phyloP scores from a whole-genome alignment of 2,797 vertebrate species.

The Heliangelus exortis region DNA sequence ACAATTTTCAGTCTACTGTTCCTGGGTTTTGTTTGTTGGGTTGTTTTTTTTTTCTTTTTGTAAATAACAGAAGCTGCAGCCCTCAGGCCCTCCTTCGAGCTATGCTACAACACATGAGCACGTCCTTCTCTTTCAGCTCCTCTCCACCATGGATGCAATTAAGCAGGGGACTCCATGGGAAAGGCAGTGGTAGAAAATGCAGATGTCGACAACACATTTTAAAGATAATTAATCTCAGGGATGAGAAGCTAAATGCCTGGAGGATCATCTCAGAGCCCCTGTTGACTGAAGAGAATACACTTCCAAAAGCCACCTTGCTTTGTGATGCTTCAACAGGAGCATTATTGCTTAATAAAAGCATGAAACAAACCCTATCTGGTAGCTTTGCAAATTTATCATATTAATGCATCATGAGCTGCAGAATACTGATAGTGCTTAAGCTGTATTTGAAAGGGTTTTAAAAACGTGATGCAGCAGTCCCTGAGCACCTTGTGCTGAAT shows the following conservation, averaged over 20 bases:
- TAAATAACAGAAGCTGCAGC: background rate
- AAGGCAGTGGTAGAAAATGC: background rate
- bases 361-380: background rate
- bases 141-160: background rate
- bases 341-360: background rate
- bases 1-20: background rate
- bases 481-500: background rate
- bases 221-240: background rate
- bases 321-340: background rate
- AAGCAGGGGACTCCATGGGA: background rate
- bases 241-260: background rate
- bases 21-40: rapidly evolving
- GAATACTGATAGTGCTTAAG: background rate
- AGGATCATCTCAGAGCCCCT: background rate
- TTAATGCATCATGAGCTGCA: background rate
- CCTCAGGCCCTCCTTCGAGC: background rate
- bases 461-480: background rate
- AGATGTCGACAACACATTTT: background rate
- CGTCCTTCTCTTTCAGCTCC: background rate
- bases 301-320: background rate
- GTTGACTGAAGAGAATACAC: background rate
- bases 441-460: background rate
- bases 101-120: background rate
- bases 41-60: background rate
- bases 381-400: background rate